These are phyloP conservation scores for Drosophila barbarae DNA, from an alignment of 2,888 invertebrate genomes.

Conservation along the genomic window DNA sequence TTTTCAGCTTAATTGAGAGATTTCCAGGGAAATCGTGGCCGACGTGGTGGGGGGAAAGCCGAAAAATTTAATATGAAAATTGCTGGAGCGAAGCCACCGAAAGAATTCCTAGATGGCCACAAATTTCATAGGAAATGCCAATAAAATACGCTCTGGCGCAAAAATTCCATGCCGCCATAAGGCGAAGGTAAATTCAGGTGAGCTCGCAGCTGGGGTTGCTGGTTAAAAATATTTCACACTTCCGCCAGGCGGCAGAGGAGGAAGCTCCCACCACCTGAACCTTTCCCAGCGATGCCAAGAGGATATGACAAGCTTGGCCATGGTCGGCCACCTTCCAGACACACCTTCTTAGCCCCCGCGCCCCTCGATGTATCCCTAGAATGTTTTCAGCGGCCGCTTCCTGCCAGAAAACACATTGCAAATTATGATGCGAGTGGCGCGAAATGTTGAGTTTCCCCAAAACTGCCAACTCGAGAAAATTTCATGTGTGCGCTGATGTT, in stretches of 20 bases:
- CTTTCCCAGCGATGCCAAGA: slow-evolving; percentile 58
- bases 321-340: slow-evolving; percentile 4
- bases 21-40: slow-evolving; percentile 35
- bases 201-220: slow-evolving; percentile 4
- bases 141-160: slow-evolving; percentile 71
- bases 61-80: slow-evolving; percentile 56
- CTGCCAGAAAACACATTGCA: slow-evolving; percentile 53
- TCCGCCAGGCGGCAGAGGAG: slow-evolving; percentile 42
- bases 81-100: slow-evolving; percentile 17
- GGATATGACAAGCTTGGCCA: slow-evolving; percentile 65
- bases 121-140: slow-evolving; percentile 67
- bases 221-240: slow-evolving; percentile 70
- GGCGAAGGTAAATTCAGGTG: slow-evolving; percentile 28
- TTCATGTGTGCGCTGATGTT: slow-evolving; percentile 24
- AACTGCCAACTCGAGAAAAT: slow-evolving; percentile 36
- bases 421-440: slow-evolving; percentile 54
- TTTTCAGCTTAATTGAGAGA: slow-evolving; percentile 56
- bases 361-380: slow-evolving; percentile 28
- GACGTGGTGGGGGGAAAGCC: slow-evolving; percentile 1
- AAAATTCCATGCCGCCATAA: slow-evolving; percentile 70
- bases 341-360: background rate
- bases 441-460: slow-evolving; percentile 26
- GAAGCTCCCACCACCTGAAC: slow-evolving; percentile 33
- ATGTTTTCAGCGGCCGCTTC: slow-evolving; percentile 57
- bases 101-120: slow-evolving; percentile 63